A percentile compares a stretch with the other conserved stretches of the same genome.
Conservation (phyloP, 2,113 vertebrate genomes). For the Neolamprologus tretocephalus region DNA sequence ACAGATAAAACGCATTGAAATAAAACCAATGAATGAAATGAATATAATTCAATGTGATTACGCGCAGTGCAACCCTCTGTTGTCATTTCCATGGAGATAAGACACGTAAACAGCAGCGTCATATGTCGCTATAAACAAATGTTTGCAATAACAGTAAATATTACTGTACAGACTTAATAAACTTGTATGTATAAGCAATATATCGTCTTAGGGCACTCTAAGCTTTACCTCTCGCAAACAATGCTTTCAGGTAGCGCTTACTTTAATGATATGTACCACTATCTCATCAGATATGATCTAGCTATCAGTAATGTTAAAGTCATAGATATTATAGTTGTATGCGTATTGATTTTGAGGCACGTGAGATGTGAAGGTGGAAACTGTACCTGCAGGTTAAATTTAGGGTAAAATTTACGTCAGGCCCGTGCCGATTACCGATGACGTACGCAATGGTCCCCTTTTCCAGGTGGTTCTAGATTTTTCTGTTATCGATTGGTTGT, state of each 20-base stretch:
- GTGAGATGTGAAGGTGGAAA: neutral
- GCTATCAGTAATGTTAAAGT: neutral
- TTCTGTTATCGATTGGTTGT: constrained; percentile 54
- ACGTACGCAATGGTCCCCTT: constrained; percentile 20
- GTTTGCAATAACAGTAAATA: neutral
- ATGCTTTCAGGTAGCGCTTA: neutral
- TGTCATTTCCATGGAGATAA: neutral
- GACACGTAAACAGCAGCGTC: neutral
- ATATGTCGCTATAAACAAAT: neutral
- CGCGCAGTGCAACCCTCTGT: neutral
- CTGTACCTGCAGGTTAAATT: neutral
- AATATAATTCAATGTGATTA: neutral
- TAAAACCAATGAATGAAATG: neutral
- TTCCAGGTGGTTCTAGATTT: constrained; percentile 63
- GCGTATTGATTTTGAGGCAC: neutral
- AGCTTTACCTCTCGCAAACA: neutral
- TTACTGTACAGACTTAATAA: neutral
- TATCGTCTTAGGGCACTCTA: neutral
- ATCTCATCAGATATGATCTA: neutral
- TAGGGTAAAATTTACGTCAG: neutral
- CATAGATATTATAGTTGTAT: neutral
- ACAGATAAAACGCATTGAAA: neutral
- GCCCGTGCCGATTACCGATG: neutral
- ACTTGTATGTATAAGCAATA: neutral
- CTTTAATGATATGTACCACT: neutral